Evolutionary conservation across 1,140 invertebrate species (phyloP).

Genomic region (Pinna nobilis): DNA sequence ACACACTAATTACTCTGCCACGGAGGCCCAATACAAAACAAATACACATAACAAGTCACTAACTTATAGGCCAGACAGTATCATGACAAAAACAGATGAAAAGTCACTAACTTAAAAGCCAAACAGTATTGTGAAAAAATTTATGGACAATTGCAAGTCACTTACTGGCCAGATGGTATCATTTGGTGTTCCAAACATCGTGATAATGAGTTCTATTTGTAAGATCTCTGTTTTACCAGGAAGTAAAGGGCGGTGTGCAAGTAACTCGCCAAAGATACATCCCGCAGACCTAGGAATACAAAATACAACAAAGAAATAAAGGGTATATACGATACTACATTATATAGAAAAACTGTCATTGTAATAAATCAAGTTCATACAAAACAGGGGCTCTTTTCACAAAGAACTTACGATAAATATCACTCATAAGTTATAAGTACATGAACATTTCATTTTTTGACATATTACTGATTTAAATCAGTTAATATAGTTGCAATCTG

Average conservation of each 20-base stretch:
- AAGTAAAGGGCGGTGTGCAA: conserved; percentile 92
- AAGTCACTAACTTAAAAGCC: background rate
- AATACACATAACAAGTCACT: background rate
- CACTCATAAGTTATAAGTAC: no score
- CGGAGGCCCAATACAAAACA: no score
- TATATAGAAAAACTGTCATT: no score
- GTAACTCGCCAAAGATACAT: conserved; percentile 81
- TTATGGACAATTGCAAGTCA: conserved; percentile 21
- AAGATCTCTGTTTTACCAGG: conserved; percentile 85
- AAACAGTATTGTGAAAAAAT: background rate
- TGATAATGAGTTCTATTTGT: conserved; percentile 93
- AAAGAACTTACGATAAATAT: no score
- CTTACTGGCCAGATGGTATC: conserved; percentile 94
- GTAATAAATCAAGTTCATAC: no score
- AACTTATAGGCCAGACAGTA: background rate
- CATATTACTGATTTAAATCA: no score
- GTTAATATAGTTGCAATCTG: no score
- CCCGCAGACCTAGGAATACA: conserved; percentile 81
- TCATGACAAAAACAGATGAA: no score
- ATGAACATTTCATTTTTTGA: no score
- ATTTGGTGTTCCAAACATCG: conserved; percentile 95
- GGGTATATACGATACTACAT: background rate
- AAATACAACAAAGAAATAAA: background rate
- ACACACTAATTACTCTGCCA: no score
- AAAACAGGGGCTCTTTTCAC: no score